Conservation (phyloP, 1,140 invertebrate species). For the Diorhabda elongata region DNA sequence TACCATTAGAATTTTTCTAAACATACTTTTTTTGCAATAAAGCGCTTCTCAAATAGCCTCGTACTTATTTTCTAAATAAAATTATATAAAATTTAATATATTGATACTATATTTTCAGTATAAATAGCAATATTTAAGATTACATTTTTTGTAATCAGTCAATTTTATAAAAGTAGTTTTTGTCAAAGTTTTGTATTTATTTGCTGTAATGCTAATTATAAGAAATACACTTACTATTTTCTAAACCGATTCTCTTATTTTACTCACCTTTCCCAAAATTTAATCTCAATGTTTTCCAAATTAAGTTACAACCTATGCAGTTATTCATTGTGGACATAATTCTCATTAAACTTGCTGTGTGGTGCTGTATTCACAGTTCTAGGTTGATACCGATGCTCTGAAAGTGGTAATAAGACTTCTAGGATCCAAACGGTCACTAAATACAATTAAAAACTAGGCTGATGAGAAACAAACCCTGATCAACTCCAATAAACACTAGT, state of each 20-base stretch:
- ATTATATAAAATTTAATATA: conserved; percentile 34
- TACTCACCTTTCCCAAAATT: too few relatives aligned
- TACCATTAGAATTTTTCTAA: conserved; percentile 3
- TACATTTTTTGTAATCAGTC: conserved; percentile 44
- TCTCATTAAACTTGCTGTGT: too few relatives aligned
- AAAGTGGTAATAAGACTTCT: too few relatives aligned
- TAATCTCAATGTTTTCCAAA: too few relatives aligned
- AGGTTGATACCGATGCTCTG: too few relatives aligned
- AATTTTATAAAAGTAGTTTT: conserved; percentile 41
- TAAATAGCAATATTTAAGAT: conserved; percentile 36
- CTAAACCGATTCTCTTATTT: neutral
- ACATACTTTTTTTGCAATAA: conserved; percentile 16
- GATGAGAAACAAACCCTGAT: too few relatives aligned
- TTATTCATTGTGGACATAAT: too few relatives aligned
- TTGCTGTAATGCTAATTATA: conserved; percentile 43
- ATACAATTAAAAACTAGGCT: too few relatives aligned
- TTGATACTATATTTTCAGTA: conserved; percentile 30
- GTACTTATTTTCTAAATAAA: conserved; percentile 12
- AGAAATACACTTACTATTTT: conserved; percentile 25
- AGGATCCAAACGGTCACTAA: too few relatives aligned
- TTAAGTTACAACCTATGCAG: too few relatives aligned
- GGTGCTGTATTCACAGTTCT: too few relatives aligned
- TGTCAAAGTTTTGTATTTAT: conserved; percentile 45
- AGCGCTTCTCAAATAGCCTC: conserved; percentile 8
- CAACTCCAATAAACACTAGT: too few relatives aligned